phyloP scores from a whole-genome alignment of 2,797 vertebrate species.

The Characodon lateralis region DNA sequence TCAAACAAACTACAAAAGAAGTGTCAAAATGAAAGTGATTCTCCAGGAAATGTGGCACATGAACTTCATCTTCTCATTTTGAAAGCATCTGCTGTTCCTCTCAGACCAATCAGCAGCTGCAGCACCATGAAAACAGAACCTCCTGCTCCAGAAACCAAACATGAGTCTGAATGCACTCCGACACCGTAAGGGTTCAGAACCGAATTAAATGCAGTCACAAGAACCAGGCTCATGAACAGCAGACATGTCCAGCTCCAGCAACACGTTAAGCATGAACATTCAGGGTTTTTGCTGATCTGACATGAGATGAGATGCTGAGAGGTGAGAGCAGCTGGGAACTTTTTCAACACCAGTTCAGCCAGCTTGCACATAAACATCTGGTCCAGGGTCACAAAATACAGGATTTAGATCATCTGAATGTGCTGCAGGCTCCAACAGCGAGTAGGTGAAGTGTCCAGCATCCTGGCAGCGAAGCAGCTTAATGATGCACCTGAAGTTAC shows the following conservation, averaged over 20 bases:
- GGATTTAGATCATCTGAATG: too few species aligned
- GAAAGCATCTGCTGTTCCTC: not conserved
- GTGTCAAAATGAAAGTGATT: conserved; percentile 41
- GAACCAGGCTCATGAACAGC: too few species aligned
- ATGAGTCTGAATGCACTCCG: not conserved
- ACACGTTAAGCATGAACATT: too few species aligned
- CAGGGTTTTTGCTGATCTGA: too few species aligned
- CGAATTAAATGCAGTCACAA: too few species aligned
- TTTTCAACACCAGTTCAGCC: too few species aligned
- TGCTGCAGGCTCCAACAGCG: not conserved
- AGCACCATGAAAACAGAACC: not conserved
- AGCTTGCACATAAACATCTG: not conserved
- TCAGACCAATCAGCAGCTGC: too few species aligned
- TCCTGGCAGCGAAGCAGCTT: not conserved
- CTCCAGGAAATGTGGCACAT: conserved; percentile 7
- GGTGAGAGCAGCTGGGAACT: not conserved
- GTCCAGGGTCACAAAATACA: not conserved
- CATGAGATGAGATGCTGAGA: too few species aligned
- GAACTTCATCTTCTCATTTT: not conserved
- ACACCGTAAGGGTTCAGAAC: not conserved
- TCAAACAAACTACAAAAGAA: conserved; percentile 58
- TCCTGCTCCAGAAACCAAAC: not conserved
- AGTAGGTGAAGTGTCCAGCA: not conserved
- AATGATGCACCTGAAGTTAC: not conserved
- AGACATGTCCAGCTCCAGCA: too few species aligned